phyloP scores from a whole-genome alignment of 2,113 vertebrate genomes.

The Mus pahari region DNA sequence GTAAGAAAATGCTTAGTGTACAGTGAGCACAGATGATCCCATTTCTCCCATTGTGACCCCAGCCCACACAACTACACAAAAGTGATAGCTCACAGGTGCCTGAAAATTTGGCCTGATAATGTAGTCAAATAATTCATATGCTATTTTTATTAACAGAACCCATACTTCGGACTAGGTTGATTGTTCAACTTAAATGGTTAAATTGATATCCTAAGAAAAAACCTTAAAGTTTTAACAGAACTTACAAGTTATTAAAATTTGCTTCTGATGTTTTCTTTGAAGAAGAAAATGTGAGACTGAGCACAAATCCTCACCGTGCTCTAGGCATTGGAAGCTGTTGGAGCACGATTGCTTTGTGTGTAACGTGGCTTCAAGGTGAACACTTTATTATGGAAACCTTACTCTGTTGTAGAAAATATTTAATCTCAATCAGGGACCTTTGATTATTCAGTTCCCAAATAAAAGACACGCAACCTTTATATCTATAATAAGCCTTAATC shows the following conservation, averaged over 20 bases:
- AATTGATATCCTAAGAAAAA: not conserved
- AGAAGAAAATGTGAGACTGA: not conserved
- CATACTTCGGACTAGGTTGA: not conserved
- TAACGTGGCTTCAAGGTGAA: not conserved
- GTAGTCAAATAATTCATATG: not conserved
- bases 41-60: not conserved
- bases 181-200: not conserved
- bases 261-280: constrained; percentile 28
- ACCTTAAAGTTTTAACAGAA: not conserved
- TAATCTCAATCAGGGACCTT: too few relatives aligned
- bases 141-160: not conserved
- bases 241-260: not conserved
- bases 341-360: not conserved
- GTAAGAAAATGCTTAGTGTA: not conserved
- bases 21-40: not conserved
- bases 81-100: not conserved
- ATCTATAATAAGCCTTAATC: too few relatives aligned
- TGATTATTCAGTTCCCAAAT: too few relatives aligned
- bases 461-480: too few relatives aligned
- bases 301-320: not conserved
- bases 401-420: too few relatives aligned
- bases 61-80: too few relatives aligned
- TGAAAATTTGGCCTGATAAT: not conserved
- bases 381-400: not conserved
- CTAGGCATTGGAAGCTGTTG: not conserved